These are phyloP conservation scores for Martes flavigula DNA, from an alignment of 2,797 vertebrate species.

Conservation along the genomic window DNA sequence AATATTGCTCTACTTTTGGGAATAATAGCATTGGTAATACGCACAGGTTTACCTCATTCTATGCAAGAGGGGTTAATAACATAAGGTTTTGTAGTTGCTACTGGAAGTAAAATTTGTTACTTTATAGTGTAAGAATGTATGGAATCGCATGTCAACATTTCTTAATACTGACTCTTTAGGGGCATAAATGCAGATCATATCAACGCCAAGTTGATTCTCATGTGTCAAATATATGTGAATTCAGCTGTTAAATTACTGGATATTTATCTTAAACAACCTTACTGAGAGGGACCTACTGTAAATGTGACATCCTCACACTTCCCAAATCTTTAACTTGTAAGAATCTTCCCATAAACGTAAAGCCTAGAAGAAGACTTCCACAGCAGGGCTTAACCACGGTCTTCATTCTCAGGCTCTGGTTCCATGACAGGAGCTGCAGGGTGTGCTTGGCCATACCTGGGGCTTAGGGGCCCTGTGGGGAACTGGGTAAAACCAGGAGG, in stretches of 20 bases:
- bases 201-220: constrained; percentile 78
- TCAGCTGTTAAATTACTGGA: constrained; percentile 79
- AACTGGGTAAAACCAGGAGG: constrained; percentile 31
- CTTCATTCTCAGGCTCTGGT: constrained; percentile 61
- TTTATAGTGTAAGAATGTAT: constrained; percentile 86
- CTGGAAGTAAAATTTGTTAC: constrained; percentile 85
- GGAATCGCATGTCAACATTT: constrained; percentile 82
- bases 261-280: constrained; percentile 78
- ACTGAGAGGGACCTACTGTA: constrained; percentile 78
- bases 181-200: constrained; percentile 77
- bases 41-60: constrained; percentile 90
- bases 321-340: constrained; percentile 51
- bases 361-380: constrained; percentile 71
- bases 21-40: constrained; percentile 85
- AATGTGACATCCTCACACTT: constrained; percentile 74
- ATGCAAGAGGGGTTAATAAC: constrained; percentile 88
- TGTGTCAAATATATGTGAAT: constrained; percentile 76
- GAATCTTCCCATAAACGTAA: constrained; percentile 57
- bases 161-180: constrained; percentile 77
- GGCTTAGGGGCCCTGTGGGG: neutral
- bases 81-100: constrained; percentile 88
- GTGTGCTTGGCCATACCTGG: neutral
- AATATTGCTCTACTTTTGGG: constrained; percentile 85
- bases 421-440: neutral
- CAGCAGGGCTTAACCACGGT: constrained; percentile 47